Conservation (phyloP, 2,888 invertebrate species). For the Cantharis rustica region DNA sequence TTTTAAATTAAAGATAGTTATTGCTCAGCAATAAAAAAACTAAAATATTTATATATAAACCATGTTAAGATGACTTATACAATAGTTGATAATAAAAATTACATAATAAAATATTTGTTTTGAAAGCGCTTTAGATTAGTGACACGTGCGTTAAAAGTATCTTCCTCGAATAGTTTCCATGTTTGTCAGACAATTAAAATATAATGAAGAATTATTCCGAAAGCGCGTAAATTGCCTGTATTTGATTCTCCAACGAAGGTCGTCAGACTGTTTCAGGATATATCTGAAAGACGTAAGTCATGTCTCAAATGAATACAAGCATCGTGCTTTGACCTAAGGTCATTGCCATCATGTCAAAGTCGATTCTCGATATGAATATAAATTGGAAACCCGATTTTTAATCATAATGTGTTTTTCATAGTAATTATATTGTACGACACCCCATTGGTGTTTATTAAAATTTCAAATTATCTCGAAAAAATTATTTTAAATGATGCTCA, state of each 20-base stretch:
- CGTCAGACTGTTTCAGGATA: conserved; percentile 8
- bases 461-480: not conserved
- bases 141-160: conserved; percentile 9
- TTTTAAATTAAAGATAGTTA: not conserved
- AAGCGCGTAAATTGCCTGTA: conserved; percentile 7
- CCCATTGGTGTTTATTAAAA: not conserved
- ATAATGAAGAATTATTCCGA: conserved; percentile 12
- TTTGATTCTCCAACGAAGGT: conserved; percentile 6
- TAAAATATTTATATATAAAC: not conserved
- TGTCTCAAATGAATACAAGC: conserved; percentile 10
- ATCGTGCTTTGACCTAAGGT: conserved; percentile 23
- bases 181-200: conserved; percentile 16
- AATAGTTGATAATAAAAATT: not conserved
- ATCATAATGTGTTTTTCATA: conserved; percentile 9
- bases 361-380: conserved; percentile 21
- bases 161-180: conserved; percentile 2
- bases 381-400: conserved; percentile 19
- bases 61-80: not conserved
- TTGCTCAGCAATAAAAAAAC: not conserved
- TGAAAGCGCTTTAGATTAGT: not conserved
- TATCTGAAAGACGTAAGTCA: conserved; percentile 24
- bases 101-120: not conserved
- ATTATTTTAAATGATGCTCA: not conserved
- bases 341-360: conserved; percentile 28
- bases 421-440: not conserved